Conservation (phyloP, 2,797 vertebrate genomes). For the Champsocephalus gunnari region DNA sequence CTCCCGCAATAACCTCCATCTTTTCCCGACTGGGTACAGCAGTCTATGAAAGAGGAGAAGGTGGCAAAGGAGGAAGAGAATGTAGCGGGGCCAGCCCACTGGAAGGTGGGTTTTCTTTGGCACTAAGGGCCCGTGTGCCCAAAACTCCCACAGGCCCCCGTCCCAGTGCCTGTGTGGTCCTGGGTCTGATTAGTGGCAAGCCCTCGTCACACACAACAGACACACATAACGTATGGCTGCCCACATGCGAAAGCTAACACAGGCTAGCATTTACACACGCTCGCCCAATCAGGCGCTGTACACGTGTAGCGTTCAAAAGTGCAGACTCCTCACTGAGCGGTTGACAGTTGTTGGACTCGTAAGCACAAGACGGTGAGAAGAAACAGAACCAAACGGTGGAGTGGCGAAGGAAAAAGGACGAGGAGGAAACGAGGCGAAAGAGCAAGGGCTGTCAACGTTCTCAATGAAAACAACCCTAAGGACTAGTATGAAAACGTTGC, state of each 20-base stretch:
- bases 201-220: conserved; percentile 25
- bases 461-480: conserved; percentile 57
- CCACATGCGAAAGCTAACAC: conserved; percentile 29
- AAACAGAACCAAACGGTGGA: conserved; percentile 21
- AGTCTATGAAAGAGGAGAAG: conserved; percentile 80
- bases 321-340: background rate
- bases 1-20: conserved; percentile 39
- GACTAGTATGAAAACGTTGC: conserved; percentile 63
- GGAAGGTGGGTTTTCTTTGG: conserved; percentile 81
- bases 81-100: conserved; percentile 43
- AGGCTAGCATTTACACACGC: conserved; percentile 15
- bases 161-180: conserved; percentile 79
- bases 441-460: conserved; percentile 39
- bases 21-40: conserved; percentile 63
- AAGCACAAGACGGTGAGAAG: conserved; percentile 17
- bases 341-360: conserved; percentile 11
- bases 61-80: conserved; percentile 56
- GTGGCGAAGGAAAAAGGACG: background rate
- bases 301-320: conserved; percentile 19
- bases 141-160: conserved; percentile 30
- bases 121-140: conserved; percentile 57
- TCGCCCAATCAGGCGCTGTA: background rate
- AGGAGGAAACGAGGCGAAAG: background rate
- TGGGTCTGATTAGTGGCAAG: conserved; percentile 70
- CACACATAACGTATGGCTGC: conserved; percentile 39